Evolutionary conservation across 2,113 vertebrate genomes (phyloP), one percentile per base, ranked within the genome.

Genomic region (Psilopsiagon aurifrons): DNA sequence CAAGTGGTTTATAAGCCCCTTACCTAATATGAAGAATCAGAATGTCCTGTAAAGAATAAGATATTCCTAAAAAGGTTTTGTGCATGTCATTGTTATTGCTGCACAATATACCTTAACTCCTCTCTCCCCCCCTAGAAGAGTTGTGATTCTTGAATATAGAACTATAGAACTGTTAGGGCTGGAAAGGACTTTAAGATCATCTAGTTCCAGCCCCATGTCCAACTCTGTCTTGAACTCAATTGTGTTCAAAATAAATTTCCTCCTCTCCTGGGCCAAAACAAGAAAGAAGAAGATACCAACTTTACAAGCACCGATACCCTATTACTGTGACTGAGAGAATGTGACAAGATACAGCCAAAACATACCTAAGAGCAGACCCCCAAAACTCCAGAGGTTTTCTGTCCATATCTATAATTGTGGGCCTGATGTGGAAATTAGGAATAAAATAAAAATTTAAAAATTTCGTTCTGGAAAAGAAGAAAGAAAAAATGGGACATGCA

Each of bases 311-410:
- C 1, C 83, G 54, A 25, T 57, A 13, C 41, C 91, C 91, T 86
- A 15, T 31, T 90, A 83, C 55, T 95, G 94, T 80, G 94, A 97
- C 96, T 88, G 92, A 77, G 88, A 80, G 35, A 95, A 94, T 49
- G 88, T 96, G 95, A 92, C 92, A 93, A 94, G 80, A 96, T 83
- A 73, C 73, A 96, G 76, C 88, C 91, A 95, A 91, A 94, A 95
- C 95, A 95, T 92, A 95, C 95, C 91, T 96, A 97, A 88, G 60
- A 96, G 83, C 49, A 96, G 94, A 95, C 77, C 95, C 95, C 64
- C 88, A 94, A 83, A 96, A 95, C 86, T 78, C 92, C 95, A 96
- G 85, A 95, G 86, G 92, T 81, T 96, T 94, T 96, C 94, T 97
- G 95, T 97, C 94, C 86, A 82, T 94, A 96, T 92, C 92, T 95